Evolutionary conservation across 2,888 invertebrate genomes (phyloP).

Genomic region (Troides oblongomaculatus): DNA sequence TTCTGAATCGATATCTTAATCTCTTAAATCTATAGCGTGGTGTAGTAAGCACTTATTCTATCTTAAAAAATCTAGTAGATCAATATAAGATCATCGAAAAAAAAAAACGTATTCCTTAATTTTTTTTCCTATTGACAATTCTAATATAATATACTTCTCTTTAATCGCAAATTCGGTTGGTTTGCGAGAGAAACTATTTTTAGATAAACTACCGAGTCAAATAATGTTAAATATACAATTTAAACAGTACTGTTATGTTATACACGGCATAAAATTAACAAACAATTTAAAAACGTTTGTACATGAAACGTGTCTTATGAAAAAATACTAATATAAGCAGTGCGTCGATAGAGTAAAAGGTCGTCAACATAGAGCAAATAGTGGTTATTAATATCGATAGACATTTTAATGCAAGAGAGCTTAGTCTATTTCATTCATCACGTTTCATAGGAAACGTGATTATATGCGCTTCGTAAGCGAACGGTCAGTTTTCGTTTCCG

Average conservation of each 20-base stretch:
- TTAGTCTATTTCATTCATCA: constrained; percentile 19
- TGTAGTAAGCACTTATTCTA: not conserved
- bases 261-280: no score
- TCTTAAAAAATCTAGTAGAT: no score
- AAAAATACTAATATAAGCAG: not conserved
- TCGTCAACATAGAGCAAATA: constrained; percentile 5
- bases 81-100: no score
- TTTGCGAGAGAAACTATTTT: no score
- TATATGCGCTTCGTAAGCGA: constrained; percentile 1
- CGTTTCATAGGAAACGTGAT: constrained; percentile 20
- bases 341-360: not conserved
- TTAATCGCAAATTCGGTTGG: no score
- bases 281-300: not conserved
- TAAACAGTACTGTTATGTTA: no score
- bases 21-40: not conserved
- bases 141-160: no score
- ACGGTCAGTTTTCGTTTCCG: constrained; percentile 15
- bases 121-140: no score
- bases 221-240: no score
- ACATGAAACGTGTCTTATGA: not conserved
- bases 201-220: no score
- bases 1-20: not conserved
- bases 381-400: constrained; percentile 9
- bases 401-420: constrained; percentile 11
- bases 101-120: no score